Evolutionary conservation across 64 coral and sea anemone genomes (phyloP).

Genomic region (Stichodactyla helianthus): DNA sequence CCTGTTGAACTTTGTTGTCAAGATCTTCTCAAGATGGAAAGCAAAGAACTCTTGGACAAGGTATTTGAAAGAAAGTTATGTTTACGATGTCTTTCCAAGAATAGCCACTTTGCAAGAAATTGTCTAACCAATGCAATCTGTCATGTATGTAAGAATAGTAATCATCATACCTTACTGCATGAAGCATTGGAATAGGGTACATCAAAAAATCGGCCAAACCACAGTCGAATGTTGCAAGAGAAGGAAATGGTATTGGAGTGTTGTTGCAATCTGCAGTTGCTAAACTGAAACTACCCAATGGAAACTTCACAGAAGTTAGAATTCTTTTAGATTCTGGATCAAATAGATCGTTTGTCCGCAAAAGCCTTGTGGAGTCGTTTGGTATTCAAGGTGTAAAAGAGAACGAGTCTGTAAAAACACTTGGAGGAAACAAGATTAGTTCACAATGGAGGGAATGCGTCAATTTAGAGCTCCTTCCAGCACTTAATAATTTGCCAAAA

Average conservation of each 20-base stretch:
- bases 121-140: neutral
- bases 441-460: constrained; percentile 2
- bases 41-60: neutral
- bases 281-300: constrained; percentile 9
- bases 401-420: neutral
- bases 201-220: neutral
- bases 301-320: constrained; percentile 16
- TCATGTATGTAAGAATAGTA: neutral
- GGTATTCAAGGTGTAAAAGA: neutral
- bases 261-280: constrained; percentile 7
- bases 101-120: constrained; percentile 9
- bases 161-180: neutral
- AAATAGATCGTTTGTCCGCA: constrained; percentile 10
- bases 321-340: constrained; percentile 4
- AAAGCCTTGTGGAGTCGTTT: neutral
- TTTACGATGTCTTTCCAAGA: constrained; percentile 11
- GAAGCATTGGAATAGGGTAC: neutral
- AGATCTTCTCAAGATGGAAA: constrained; percentile 2
- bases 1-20: constrained; percentile 1
- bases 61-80: constrained; percentile 16
- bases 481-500: neutral
- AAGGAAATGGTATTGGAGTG: neutral
- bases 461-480: neutral
- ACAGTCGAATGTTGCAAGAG: neutral
- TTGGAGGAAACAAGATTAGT: constrained; percentile 5